Evolutionary conservation across 2,113 vertebrate species (phyloP).

Genomic region (Chaetura pelagica): DNA sequence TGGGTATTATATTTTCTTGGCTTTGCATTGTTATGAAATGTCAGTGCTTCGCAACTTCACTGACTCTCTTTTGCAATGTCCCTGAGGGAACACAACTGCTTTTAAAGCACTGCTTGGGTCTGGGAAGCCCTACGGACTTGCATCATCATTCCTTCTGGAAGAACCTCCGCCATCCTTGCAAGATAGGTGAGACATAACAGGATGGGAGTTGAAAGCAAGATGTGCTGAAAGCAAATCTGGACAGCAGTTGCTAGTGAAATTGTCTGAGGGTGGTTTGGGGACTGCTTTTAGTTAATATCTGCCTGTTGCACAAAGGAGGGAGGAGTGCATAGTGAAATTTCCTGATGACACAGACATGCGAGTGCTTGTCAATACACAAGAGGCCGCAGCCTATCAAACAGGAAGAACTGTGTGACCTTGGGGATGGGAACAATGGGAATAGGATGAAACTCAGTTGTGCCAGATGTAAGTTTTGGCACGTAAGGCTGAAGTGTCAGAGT

Average conservation of each 20-base stretch:
- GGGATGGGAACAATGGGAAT: conserved; percentile 51
- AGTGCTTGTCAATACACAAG: conserved; percentile 29
- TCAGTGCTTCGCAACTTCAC: neutral
- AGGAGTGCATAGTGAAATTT: conserved; percentile 29
- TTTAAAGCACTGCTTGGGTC: neutral
- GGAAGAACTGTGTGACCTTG: conserved; percentile 45
- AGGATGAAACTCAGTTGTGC: neutral
- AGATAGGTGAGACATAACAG: neutral
- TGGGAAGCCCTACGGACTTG: accelerated
- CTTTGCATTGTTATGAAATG: conserved; percentile 55
- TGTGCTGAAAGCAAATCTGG: neutral
- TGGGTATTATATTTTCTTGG: conserved; percentile 29
- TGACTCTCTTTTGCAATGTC: conserved; percentile 34
- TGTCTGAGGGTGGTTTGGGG: neutral
- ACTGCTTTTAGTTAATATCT: neutral
- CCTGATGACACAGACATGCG: conserved; percentile 39
- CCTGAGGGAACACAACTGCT: neutral
- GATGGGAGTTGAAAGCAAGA: neutral
- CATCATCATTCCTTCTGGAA: neutral
- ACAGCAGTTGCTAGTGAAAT: neutral
- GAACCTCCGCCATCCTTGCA: neutral
- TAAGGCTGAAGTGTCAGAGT: neutral
- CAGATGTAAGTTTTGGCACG: conserved; percentile 45
- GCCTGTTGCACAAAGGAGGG: conserved; percentile 48
- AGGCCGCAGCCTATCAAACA: conserved; percentile 51